Percentiles rank a stretch among this genome's conserved stretches.
Conservation (phyloP, 2,797 vertebrate species). For the Eutrigla gurnardus region DNA sequence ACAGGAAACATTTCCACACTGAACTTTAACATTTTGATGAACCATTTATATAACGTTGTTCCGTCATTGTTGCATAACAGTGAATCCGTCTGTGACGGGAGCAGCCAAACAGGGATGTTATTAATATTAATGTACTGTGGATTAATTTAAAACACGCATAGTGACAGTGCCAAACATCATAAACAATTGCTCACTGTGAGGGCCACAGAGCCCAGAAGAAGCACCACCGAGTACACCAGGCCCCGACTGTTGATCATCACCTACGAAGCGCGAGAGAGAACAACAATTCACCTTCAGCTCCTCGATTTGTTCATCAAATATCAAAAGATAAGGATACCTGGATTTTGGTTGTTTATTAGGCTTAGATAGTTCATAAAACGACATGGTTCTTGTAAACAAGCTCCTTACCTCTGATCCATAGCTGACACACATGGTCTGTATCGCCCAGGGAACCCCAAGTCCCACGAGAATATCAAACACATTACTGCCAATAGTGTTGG, state of each 20-base stretch:
- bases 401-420: conserved; percentile 89
- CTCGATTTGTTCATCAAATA: not conserved
- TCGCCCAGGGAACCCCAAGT: conserved; percentile 93
- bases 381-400: not conserved
- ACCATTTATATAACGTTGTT: conserved; percentile 21
- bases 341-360: not conserved
- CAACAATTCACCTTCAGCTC: not conserved
- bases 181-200: conserved; percentile 89
- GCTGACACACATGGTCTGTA: conserved; percentile 93
- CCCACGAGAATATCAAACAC: conserved; percentile 98
- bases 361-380: not conserved
- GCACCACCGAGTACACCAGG: conserved; percentile 93
- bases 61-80: conserved; percentile 23
- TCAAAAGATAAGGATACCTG: not conserved
- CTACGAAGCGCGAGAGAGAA: conserved; percentile 74
- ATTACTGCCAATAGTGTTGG: conserved; percentile 97
- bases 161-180: conserved; percentile 1
- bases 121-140: not conserved
- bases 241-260: conserved; percentile 97
- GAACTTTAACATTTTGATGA: conserved; percentile 38
- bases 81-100: conserved; percentile 2
- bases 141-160: conserved; percentile 1
- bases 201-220: conserved; percentile 94
- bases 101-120: not conserved
- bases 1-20: not conserved